phyloP scores from a whole-genome alignment of 2,113 vertebrate genomes.

The Proteles cristata region DNA sequence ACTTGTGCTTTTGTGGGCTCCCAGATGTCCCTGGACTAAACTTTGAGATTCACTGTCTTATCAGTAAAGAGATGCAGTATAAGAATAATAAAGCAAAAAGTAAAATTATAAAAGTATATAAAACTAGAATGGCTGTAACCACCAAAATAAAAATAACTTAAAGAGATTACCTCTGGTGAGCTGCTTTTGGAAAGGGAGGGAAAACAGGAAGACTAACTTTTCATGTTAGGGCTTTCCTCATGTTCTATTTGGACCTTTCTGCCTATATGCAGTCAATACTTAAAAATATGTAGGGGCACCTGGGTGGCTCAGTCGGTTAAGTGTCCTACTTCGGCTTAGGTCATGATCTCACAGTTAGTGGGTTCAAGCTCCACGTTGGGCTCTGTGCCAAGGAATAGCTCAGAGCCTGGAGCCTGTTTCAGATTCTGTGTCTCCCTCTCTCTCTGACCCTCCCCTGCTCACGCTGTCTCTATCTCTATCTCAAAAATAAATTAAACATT shows the following conservation, averaged over 20 bases:
- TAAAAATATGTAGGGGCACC: background rate
- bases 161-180: background rate
- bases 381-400: too few relatives aligned
- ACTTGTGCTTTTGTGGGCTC: background rate
- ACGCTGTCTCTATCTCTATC: too few relatives aligned
- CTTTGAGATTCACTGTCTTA: background rate
- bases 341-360: too few relatives aligned
- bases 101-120: background rate
- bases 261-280: background rate
- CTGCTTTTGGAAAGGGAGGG: background rate
- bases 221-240: constrained; percentile 14
- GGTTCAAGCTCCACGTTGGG: too few relatives aligned
- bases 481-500: too few relatives aligned
- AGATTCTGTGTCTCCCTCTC: too few relatives aligned
- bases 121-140: background rate
- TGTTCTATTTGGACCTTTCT: background rate
- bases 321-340: too few relatives aligned
- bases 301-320: too few relatives aligned
- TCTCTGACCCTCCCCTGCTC: too few relatives aligned
- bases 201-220: background rate
- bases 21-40: background rate
- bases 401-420: too few relatives aligned
- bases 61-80: background rate
- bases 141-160: background rate
- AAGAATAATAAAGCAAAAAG: background rate